Base-by-base conservation (phyloP, 2,797 vertebrate species). In the Cheirogaleus major region DNA sequence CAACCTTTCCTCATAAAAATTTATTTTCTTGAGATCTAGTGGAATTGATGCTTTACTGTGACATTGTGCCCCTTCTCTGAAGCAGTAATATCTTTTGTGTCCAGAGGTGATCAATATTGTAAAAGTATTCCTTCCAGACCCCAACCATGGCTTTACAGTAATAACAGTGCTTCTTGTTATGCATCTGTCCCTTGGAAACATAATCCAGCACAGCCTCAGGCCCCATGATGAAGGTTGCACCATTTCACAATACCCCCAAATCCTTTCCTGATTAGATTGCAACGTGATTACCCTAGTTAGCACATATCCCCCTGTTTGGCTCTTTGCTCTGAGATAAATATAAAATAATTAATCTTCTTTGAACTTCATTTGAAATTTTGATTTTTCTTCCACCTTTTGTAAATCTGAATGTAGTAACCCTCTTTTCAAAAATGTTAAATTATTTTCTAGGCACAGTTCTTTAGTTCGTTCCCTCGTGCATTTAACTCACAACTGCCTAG, bases 341-440 rank as follows among this genome's bases (percentile, higher is more conserved):
- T 73, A 96, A 96, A 92, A 85, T 92, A 96, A 79, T 87, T 97
- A 85, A 95, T 97, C 85, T 82, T 80, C 63, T 94, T 83, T 95
- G 80, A 96, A 93, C 61, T 80, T 4, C 18, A 81, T 79, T 85
- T 93, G 14, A 65, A 70, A 52, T 95, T 96, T 93, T 97, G 7
- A 78, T 94, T 96, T 79, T 93, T 57, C 69, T 82, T 93, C 69
- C 15, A 67, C 59, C 75, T 95, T 93, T 91, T 93, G 18, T 72
- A 91, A 48, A 80, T 82, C 87, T 93, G 48, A 79, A 92, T 85
- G 50, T 80, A 43, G 22, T 32, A 55, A 85, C 86, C 70, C 5
- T 88, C 27, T 35, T 96, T 94, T 96, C 35, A 48, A 80, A 96
- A 97, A 88, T 0, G 0, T 18, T 82, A 5, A 55, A 55, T 73